These are phyloP conservation scores for Mormyrops boulengeri DNA, from an alignment of 2,797 vertebrate species.

Conservation along the genomic window DNA sequence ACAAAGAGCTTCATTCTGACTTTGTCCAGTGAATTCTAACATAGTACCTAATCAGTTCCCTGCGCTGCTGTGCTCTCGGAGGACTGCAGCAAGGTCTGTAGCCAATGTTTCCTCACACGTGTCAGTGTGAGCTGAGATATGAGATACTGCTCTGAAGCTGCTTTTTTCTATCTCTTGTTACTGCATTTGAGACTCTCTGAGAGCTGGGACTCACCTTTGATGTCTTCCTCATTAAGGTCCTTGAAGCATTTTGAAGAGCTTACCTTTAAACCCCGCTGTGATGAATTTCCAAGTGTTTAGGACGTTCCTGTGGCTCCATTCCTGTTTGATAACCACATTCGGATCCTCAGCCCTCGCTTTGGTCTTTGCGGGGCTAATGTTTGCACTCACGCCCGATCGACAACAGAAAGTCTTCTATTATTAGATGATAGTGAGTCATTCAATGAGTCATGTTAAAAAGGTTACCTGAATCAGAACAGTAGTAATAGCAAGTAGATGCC, in stretches of 20 bases:
- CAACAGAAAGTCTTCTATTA: constrained; percentile 72
- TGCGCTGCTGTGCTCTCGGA: background rate
- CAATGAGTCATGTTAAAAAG: constrained; percentile 83
- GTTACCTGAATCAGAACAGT: constrained; percentile 79
- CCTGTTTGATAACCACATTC: background rate
- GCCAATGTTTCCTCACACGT: background rate
- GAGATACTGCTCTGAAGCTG: background rate
- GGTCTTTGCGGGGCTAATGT: constrained; percentile 30
- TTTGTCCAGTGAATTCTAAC: background rate
- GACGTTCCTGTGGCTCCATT: background rate
- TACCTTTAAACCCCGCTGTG: background rate
- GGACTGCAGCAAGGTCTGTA: background rate
- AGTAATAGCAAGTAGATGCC: constrained; percentile 49
- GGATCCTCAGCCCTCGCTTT: background rate
- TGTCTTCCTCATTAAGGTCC: background rate
- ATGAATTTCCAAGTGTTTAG: background rate
- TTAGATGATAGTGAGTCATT: constrained; percentile 82
- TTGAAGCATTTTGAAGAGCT: constrained; percentile 3
- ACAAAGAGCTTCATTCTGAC: background rate
- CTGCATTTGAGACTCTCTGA: background rate
- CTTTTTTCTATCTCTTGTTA: background rate
- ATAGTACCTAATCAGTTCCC: background rate
- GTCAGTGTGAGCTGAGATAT: background rate
- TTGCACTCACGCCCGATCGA: constrained; percentile 49
- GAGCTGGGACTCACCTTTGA: background rate